Conservation (phyloP, 2,113 vertebrate species). For the Melanotaenia duboulayi region DNA sequence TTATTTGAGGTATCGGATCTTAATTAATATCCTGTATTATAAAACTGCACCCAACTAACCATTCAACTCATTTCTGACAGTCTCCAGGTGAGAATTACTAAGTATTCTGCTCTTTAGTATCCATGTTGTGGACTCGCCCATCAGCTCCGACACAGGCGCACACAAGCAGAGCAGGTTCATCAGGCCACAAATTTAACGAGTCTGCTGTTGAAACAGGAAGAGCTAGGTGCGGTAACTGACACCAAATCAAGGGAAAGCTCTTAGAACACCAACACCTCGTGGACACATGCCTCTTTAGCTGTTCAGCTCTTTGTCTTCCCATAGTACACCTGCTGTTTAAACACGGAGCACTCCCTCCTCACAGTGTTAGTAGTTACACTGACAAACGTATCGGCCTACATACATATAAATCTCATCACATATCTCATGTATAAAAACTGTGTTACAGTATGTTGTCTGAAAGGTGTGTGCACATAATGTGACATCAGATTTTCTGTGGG, state of each 20-base stretch:
- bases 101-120: slow-evolving; percentile 6
- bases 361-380: background rate
- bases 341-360: background rate
- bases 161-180: slow-evolving; percentile 46
- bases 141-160: slow-evolving; percentile 23
- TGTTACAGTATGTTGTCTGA: no score
- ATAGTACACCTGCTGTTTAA: slow-evolving; percentile 32
- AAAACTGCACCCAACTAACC: background rate
- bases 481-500: background rate
- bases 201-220: slow-evolving; percentile 10
- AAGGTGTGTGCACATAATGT: background rate
- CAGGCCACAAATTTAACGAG: slow-evolving; percentile 25
- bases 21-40: background rate
- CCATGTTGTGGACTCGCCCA: background rate
- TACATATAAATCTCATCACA: no score
- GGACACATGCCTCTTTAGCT: slow-evolving; percentile 23
- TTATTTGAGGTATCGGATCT: background rate
- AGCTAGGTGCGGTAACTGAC: slow-evolving; percentile 22
- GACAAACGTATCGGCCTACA: background rate
- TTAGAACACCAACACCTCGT: slow-evolving; percentile 14
- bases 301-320: slow-evolving; percentile 17
- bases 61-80: background rate
- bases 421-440: no score
- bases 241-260: background rate
- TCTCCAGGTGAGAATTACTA: background rate